A percentile compares a stretch with the other conserved stretches of the same genome.
Evolutionary conservation across 2,888 invertebrate genomes (phyloP).

Genomic region (Xylophagus ater): DNA sequence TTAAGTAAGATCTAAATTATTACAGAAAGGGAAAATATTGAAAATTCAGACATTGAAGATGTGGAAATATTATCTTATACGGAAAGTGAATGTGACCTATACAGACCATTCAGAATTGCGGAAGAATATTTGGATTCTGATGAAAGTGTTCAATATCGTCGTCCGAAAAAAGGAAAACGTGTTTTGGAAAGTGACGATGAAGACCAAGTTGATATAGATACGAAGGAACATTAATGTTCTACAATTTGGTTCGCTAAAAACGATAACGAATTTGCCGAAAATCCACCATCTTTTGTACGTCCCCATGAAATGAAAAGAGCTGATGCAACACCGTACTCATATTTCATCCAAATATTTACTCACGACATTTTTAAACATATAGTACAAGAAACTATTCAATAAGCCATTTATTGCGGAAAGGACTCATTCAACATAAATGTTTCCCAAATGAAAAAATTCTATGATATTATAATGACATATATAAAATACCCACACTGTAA

Average conservation of each 20-base stretch:
- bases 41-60: background rate
- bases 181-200: no score
- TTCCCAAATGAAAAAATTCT: no score
- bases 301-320: background rate
- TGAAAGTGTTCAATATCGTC: background rate
- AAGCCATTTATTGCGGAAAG: background rate
- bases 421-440: conserved; percentile 4
- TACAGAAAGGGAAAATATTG: no score
- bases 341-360: conserved; percentile 6
- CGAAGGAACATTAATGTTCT: no score
- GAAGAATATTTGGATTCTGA: conserved; percentile 1
- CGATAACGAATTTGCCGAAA: background rate
- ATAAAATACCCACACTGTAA: no score
- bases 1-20: background rate
- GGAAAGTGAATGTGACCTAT: conserved; percentile 5
- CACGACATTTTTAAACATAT: no score
- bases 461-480: no score
- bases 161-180: no score
- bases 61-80: conserved; percentile 5
- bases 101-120: conserved; percentile 1
- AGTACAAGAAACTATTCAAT: conserved; percentile 2
- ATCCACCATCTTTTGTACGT: background rate
- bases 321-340: conserved; percentile 1
- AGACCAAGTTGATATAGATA: background rate
- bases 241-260: background rate